Evolutionary conservation across 2,888 invertebrate species (phyloP).

Genomic region (Platypus cylindrus): DNA sequence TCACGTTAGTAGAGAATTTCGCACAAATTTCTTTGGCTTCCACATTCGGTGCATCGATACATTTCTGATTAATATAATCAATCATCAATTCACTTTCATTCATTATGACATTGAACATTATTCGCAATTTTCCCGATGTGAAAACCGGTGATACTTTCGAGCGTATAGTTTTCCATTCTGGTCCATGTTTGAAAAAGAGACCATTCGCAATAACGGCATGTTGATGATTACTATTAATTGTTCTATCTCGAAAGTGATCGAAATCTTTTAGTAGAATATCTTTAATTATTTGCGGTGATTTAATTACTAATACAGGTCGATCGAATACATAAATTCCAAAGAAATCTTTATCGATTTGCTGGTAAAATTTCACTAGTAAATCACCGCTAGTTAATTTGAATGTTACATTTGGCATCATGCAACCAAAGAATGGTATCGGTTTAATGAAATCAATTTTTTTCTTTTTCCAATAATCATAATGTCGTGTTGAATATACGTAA

Average conservation of each 20-base stretch:
- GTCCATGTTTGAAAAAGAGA: conserved; percentile 36
- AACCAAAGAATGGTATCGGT: conserved; percentile 22
- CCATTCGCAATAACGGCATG: conserved; percentile 34
- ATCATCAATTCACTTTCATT: conserved; percentile 19
- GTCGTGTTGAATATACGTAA: conserved; percentile 20
- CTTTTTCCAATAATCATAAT: conserved; percentile 22
- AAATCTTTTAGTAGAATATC: conserved; percentile 38
- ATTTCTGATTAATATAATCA: conserved; percentile 4
- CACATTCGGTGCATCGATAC: conserved; percentile 6
- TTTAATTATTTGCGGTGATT: conserved; percentile 37
- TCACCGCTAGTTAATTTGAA: conserved; percentile 8
- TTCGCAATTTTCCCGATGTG: conserved; percentile 42
- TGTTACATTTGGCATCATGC: conserved; percentile 11
- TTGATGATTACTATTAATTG: conserved; percentile 32
- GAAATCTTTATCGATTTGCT: conserved; percentile 23
- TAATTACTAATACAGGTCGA: conserved; percentile 36
- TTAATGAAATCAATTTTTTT: conserved; percentile 18
- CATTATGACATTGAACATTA: conserved; percentile 38
- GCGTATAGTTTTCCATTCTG: conserved; percentile 42
- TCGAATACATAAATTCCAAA: conserved; percentile 40
- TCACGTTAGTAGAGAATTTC: conserved; percentile 35
- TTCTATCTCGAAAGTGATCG: conserved; percentile 36
- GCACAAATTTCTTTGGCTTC: conserved; percentile 29
- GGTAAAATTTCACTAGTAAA: conserved; percentile 7
- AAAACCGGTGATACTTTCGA: conserved; percentile 41